Evolutionary conservation across 2,797 vertebrate species (phyloP), one percentile per base, ranked within the genome.

Genomic region (Protosalanx chinensis): DNA sequence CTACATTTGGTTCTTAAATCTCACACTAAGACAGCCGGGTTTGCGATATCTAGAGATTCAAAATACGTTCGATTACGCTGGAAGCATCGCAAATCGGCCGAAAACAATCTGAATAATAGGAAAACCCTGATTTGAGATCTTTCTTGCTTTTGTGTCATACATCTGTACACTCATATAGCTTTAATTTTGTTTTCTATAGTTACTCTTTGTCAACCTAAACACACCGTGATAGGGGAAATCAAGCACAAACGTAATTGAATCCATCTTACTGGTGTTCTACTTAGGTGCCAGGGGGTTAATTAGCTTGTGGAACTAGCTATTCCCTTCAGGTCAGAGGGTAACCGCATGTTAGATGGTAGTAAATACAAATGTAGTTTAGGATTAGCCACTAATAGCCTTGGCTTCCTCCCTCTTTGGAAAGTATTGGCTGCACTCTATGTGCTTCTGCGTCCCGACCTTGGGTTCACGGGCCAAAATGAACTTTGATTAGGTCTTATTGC

Each of bases 201-300:
- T 75, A 57, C 68, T 49, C 18, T 51, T 4, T 85, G 77, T 83
- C 86, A 81, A 80, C 83, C 84, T 87, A 86, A 80, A 84, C 81
- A 79, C 69, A 59, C 13, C 35, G 77, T 78, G 69, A 85, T 82
- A 46, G 58, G 72, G 71, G 69, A 77, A 88, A 83, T 88, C 79
- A 86, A 82, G 79, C 77, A 79, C 81, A 79, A 77, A 85, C 82
- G 78, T 83, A 83, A 91, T 88, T 91, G 88, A 90, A 85, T 88
- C 75, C 72, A 81, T 81, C 83, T 78, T 86, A 88, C 85, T 81
- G 79, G 76, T 82, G 80, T 81, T 80, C 77, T 73, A 76, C 61
- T 84, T 65, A 20, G 72, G 75, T 78, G 76, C 74, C 79, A 84
- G 27, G 6, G 73, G 88, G 87, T 90, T 92, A 91, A 91, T 93